Evolutionary conservation across 2,888 invertebrate genomes (phyloP).

Genomic region (Leucophenga montana): DNA sequence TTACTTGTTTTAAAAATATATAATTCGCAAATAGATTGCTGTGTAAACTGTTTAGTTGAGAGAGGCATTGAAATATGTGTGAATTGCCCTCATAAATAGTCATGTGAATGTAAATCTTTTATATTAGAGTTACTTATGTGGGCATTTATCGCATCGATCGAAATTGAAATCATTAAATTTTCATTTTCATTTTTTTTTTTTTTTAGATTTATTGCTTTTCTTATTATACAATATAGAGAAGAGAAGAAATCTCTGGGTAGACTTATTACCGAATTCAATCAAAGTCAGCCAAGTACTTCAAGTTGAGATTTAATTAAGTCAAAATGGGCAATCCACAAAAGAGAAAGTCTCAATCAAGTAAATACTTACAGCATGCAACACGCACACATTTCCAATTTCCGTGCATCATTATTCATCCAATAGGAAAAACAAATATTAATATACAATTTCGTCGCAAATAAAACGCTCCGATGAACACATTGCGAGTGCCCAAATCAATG

Average conservation of each 20-base stretch:
- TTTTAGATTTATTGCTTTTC: too few species aligned
- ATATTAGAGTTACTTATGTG: background rate
- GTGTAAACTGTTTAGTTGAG: slow-evolving; percentile 46
- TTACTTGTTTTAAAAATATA: background rate
- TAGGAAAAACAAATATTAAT: slow-evolving; percentile 35
- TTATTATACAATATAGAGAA: too few species aligned
- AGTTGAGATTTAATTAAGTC: slow-evolving; percentile 1
- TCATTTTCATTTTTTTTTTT: too few species aligned
- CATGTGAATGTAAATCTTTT: too few species aligned
- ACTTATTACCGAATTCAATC: too few species aligned
- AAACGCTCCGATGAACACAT: slow-evolving; percentile 62
- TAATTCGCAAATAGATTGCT: slow-evolving; percentile 14
- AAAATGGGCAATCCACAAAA: slow-evolving; percentile 33
- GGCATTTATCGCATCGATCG: background rate
- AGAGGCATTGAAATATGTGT: slow-evolving; percentile 52
- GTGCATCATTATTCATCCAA: slow-evolving; percentile 19
- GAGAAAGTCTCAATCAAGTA: background rate
- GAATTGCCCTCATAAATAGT: slow-evolving; percentile 59
- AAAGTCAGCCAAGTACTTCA: background rate
- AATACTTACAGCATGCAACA: background rate
- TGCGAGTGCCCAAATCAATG: background rate
- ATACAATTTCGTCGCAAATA: slow-evolving; percentile 60
- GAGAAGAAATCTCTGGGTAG: too few species aligned
- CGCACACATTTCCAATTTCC: too few species aligned
- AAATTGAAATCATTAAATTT: too few species aligned